Evolutionary conservation across 2,113 vertebrate genomes (phyloP), one percentile per base, ranked within the genome.

Genomic region (Romanogobio albipinnatus): DNA sequence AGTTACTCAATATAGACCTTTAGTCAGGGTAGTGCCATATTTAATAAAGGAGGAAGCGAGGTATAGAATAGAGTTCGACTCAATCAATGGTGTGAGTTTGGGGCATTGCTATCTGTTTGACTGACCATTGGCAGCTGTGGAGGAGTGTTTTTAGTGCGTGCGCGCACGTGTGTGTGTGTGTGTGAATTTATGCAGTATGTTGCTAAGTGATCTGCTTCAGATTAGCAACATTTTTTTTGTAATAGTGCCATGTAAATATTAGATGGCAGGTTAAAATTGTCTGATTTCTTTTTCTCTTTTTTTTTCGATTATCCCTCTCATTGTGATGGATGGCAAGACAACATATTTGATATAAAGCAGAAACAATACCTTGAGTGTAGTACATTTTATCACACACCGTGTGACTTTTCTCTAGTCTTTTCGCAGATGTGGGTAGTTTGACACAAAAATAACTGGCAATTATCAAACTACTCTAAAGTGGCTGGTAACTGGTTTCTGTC

Each of bases 391-490:
- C 33, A 24, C 81, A 33, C 53, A 9, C 39, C 3, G 6, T 62
- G 71, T 39, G 15, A 53, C n/a, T 64, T 75, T 19, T 84, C 39
- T 11, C 11, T 45, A 51, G 58, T 66, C 53, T 59, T 43, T 58
- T 82, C 76, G 78, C 33, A 68, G 87, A 89, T 88, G 86, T 79
- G 85, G 22, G 73, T 81, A 88, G 82, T 84, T 86, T 84, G 86
- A 89, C 83, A 88, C 76, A 81, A 82, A 86, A 91, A 90, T 86
- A 86, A 89, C 88, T 68, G 86, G 83, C 84, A 92, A 91, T 92
- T 91, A 93, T 89, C 88, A 86, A 85, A 82, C 77, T 22, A 74
- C 78, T 90, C 85, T 75, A 80, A 89, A 91, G 87, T 88, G 87
- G 80, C 82, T 91, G 75, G 87, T 85, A 87, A 84, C 56, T 71